These are phyloP conservation scores for Atherinosoma microstoma DNA, from an alignment of 2,797 vertebrate species.

Conservation along the genomic window DNA sequence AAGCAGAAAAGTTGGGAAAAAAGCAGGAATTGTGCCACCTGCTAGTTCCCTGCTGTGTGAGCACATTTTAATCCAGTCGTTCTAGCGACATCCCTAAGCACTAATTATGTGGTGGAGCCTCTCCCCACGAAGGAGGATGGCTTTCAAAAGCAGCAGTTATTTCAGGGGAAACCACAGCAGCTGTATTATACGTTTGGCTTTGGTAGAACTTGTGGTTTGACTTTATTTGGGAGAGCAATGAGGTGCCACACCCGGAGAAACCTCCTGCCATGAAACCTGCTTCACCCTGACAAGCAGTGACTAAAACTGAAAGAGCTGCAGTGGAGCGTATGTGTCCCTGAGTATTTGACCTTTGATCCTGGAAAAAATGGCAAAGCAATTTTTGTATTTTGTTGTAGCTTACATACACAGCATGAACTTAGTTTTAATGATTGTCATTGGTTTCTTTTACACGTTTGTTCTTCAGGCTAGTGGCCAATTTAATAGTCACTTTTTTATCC, in stretches of 20 bases:
- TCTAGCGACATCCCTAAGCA: conserved; percentile 60
- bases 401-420: background rate
- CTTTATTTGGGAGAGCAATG: conserved; percentile 57
- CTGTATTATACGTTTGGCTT: conserved; percentile 73
- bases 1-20: background rate
- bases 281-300: background rate
- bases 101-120: conserved; percentile 82
- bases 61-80: conserved; percentile 48
- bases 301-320: background rate
- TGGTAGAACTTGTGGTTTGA: conserved; percentile 52
- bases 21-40: conserved; percentile 53
- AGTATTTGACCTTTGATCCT: background rate
- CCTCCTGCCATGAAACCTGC: conserved; percentile 40
- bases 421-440: conserved; percentile 1
- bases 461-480: background rate
- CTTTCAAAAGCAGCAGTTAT: conserved; percentile 74
- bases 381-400: conserved; percentile 12
- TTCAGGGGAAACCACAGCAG: conserved; percentile 81
- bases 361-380: background rate
- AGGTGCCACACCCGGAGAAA: conserved; percentile 71
- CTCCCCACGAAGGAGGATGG: conserved; percentile 57
- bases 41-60: conserved; percentile 29
- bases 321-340: background rate
- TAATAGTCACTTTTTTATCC: background rate
- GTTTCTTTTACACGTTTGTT: background rate